These are phyloP conservation scores for Tor tambroides DNA, from an alignment of 2,113 vertebrate genomes.

Conservation along the genomic window DNA sequence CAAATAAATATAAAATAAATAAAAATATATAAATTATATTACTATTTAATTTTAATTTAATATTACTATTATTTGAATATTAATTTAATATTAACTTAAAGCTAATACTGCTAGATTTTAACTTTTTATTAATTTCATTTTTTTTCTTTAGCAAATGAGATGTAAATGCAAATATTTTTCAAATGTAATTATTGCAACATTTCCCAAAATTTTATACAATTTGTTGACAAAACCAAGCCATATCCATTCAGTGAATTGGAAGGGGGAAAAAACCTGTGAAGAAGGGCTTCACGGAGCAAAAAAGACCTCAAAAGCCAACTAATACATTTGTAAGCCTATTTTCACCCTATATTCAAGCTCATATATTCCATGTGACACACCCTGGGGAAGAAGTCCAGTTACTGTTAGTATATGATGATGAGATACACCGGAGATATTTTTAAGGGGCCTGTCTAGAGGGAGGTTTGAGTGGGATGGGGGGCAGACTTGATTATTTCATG, in stretches of 20 bases:
- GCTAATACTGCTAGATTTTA: neutral
- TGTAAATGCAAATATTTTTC: neutral
- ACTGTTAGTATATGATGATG: slow-evolving; percentile 28
- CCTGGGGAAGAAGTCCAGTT: slow-evolving; percentile 36
- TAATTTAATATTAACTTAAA: neutral
- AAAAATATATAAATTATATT: neutral
- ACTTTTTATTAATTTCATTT: neutral
- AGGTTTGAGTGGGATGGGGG: neutral
- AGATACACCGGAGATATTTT: slow-evolving; percentile 35
- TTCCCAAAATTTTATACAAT: neutral
- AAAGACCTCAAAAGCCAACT: slow-evolving; percentile 1
- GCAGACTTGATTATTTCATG: slow-evolving; percentile 48
- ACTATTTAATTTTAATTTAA: neutral
- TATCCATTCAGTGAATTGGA: neutral
- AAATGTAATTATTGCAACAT: neutral
- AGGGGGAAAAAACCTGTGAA: neutral
- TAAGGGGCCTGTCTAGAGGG: slow-evolving; percentile 1
- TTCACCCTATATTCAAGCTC: slow-evolving; percentile 34
- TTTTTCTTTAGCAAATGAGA: neutral
- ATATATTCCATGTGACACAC: slow-evolving; percentile 53
- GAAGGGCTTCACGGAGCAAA: neutral
- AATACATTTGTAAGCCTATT: neutral
- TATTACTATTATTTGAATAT: neutral
- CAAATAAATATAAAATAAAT: neutral
- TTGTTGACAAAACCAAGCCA: neutral